A percentile compares a stretch with the other conserved stretches of the same genome.
Conservation (phyloP, 2,797 vertebrate genomes). For the Hoplostethus mediterraneus region DNA sequence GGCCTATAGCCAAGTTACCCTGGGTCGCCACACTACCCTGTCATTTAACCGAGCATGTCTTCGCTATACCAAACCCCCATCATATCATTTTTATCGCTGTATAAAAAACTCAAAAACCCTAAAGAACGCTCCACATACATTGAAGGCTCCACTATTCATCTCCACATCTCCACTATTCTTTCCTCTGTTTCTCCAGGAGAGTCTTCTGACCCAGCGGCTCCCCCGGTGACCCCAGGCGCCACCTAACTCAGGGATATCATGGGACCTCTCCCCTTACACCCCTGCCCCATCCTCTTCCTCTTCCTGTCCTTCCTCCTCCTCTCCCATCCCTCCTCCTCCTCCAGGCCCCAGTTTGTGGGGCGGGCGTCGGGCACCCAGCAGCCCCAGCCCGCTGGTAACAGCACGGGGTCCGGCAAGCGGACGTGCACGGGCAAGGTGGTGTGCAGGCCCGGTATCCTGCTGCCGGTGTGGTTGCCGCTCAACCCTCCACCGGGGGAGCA, state of each 20-base stretch:
- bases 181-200: constrained; percentile 56
- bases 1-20: too few species aligned
- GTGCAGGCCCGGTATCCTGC: constrained; percentile 89
- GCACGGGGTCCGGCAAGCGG: constrained; percentile 47
- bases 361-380: constrained; percentile 41
- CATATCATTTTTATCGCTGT: too few species aligned
- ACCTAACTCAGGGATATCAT: constrained; percentile 62
- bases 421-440: constrained; percentile 66
- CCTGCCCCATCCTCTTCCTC: constrained; percentile 49
- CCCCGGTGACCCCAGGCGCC: constrained; percentile 40
- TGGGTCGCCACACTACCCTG: too few species aligned
- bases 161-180: not conserved
- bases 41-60: too few species aligned
- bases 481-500: constrained; percentile 90
- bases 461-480: constrained; percentile 91
- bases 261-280: constrained; percentile 45
- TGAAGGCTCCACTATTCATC: too few species aligned
- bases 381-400: constrained; percentile 53
- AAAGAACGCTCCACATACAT: too few species aligned
- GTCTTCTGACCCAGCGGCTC: constrained; percentile 50
- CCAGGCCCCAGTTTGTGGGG: constrained; percentile 62
- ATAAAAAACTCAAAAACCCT: too few species aligned
- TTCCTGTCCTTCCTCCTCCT: constrained; percentile 59
- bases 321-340: constrained; percentile 57
- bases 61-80: too few species aligned